Evolutionary conservation across 2,797 vertebrate genomes (phyloP), one percentile per base, ranked within the genome.

Genomic region (Haliaeetus albicilla): DNA sequence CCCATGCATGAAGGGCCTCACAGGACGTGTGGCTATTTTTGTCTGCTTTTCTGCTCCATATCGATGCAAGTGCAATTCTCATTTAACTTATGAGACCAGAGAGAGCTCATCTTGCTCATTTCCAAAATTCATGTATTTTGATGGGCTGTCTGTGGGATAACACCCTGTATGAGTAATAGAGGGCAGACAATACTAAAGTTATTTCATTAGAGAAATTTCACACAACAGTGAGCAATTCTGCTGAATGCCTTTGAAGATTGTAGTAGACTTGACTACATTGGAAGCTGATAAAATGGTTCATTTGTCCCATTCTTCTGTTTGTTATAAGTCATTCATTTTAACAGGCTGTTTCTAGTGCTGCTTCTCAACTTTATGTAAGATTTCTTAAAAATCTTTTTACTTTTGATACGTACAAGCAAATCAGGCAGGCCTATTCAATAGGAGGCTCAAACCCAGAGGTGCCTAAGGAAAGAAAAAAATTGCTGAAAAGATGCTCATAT

Each of bases 271-370:
- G 78, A 22, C 70, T 89, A 48, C 25, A 25, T 41, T 59, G 48
- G 63, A 84, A 89, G 30, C 24, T 89, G 88, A 84, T 91, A 75
- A 95, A 97, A 96, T 44, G 56, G 22, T 94, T 93, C 54, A 84
- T 92, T 96, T 96, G 71, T 76, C 64, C 37, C 60, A 71, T 92
- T 95, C 73, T 89, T 88, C 70, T 65, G 33, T 92, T 95, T 79
- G 87, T 80, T 63, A 23, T 44, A 74, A 87, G 44, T 41, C 37
- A 77, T 92, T 85, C 53, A 56, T 89, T 95, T 95, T 84, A 84
- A 76, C 12, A 63, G n/a, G 24, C 37, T 86, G 27, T 74, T 88
- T 63, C 37, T 43, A 90, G 74, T 63, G 28, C 39, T 57, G 46
- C n/a, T 81, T 84, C 60, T 84, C 81, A 88, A 67, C 65, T 81